Evolutionary conservation across 2,797 vertebrate genomes (phyloP).

Genomic region (Gallirallus australis): DNA sequence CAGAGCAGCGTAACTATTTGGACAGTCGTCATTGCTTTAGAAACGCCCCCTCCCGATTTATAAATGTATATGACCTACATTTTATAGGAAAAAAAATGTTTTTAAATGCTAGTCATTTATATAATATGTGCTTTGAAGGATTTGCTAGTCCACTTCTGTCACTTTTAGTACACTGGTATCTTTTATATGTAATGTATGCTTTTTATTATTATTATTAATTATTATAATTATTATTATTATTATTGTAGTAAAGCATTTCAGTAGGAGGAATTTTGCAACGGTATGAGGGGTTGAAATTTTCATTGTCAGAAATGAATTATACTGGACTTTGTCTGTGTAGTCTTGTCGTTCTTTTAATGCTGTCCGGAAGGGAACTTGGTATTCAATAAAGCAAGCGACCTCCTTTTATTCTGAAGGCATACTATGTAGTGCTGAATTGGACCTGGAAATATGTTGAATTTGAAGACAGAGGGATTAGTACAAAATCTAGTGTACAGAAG

Average conservation of each 20-base stretch:
- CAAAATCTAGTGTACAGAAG: conserved; percentile 75
- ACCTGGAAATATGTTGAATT: conserved; percentile 71
- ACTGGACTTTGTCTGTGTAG: conserved; percentile 88
- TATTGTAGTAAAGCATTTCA: conserved; percentile 93
- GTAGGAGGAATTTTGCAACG: conserved; percentile 92
- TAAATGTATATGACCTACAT: conserved; percentile 84
- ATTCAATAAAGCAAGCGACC: conserved; percentile 81
- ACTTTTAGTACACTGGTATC: conserved; percentile 92
- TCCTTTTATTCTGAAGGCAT: conserved; percentile 80
- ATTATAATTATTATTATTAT: conserved; percentile 82
- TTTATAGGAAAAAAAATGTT: conserved; percentile 82
- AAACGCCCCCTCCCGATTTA: conserved; percentile 72
- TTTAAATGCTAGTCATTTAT: conserved; percentile 87
- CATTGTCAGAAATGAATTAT: conserved; percentile 89
- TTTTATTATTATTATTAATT: conserved; percentile 87
- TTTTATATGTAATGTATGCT: conserved; percentile 93
- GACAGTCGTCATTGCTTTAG: conserved; percentile 81
- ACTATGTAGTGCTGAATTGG: conserved; percentile 77
- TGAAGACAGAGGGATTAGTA: conserved; percentile 64
- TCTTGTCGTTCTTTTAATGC: conserved; percentile 84
- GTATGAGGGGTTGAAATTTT: conserved; percentile 85
- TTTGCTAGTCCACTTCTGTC: conserved; percentile 87
- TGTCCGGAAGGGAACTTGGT: conserved; percentile 80
- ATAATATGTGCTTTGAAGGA: conserved; percentile 85
- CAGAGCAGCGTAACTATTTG: conserved; percentile 79